Conservation (phyloP, 2,113 vertebrate genomes). For the Misgurnus mizolepis region DNA sequence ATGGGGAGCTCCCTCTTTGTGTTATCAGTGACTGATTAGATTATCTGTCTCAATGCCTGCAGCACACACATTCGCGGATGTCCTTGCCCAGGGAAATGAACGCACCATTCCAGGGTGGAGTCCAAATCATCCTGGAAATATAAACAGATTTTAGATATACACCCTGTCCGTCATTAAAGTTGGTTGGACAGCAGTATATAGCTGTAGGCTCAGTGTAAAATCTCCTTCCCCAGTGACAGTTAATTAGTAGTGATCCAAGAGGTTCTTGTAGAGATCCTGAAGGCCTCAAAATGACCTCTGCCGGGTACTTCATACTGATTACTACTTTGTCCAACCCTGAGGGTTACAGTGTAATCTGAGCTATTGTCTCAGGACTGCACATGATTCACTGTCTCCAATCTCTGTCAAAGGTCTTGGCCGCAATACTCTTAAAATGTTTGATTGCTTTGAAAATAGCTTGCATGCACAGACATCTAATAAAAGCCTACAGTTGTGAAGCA, state of each 20-base stretch:
- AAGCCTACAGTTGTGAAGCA: neutral
- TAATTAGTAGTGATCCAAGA: constrained; percentile 40
- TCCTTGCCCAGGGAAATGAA: constrained; percentile 59
- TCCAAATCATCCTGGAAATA: constrained; percentile 55
- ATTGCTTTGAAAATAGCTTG: too few relatives aligned
- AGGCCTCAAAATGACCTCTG: constrained; percentile 28
- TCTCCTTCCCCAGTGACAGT: neutral
- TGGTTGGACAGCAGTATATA: neutral
- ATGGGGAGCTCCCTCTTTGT: constrained; percentile 44
- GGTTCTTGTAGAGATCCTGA: neutral
- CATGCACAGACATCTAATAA: neutral
- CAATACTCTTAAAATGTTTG: neutral
- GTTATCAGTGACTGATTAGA: constrained; percentile 49
- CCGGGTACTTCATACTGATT: constrained; percentile 25
- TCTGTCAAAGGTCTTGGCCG: neutral
- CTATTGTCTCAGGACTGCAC: constrained; percentile 32
- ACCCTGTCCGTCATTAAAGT: constrained; percentile 32
- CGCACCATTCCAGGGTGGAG: constrained; percentile 57
- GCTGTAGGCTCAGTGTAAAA: constrained; percentile 35
- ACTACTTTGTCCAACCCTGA: constrained; percentile 35
- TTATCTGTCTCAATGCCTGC: constrained; percentile 47
- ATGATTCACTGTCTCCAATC: constrained; percentile 8
- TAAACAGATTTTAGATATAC: constrained; percentile 52
- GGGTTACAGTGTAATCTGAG: constrained; percentile 5
- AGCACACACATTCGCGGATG: constrained; percentile 52